Evolutionary conservation across 2,113 vertebrate genomes (phyloP), one percentile per base, ranked within the genome.

Genomic region (Triplophysa siluroides): DNA sequence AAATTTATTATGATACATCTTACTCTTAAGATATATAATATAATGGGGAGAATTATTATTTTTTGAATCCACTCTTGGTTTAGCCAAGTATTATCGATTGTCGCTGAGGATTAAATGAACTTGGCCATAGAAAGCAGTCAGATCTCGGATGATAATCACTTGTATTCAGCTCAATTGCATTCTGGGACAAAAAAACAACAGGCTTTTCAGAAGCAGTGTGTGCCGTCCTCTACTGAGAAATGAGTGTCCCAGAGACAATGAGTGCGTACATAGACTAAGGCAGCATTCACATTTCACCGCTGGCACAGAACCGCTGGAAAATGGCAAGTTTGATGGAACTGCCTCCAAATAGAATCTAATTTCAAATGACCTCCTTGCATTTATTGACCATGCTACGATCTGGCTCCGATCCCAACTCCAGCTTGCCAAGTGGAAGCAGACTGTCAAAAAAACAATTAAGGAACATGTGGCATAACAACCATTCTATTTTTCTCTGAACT

Each of bases 71-170:
- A 54, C 41, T 60, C 63, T 65, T 19, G 29, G 63, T 77, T 72
- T 14, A 73, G 78, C 8, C 43, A 58, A 43, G 80, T 70, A 69
- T 80, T 76, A 78, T 64, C 14, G 54, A 86, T 88, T 84, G 74
- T 83, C 83, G 78, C 58, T 65, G 66, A 69, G 71, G 43, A 5
- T 6, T n/a, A 81, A 82, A 85, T 74, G 14, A 83, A 78, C 78
- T 64, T 81, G 83, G 80, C 81, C 71, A 80, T 65, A 62, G 67
- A 62, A 74, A 66, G 60, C 66, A 50, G 67, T 63, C 61, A 80
- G 24, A 85, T 82, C 68, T 78, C 63, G 43, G 76, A 81, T 77
- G 67, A 77, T 81, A 81, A 77, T 70, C 64, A 26, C 43, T 43
- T 38, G 45, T 33, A 81, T 81, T 76, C 56, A 47, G 74, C 68